Evolutionary conservation across 2,113 vertebrate genomes (phyloP).

Genomic region (Chunga burmeisteri): DNA sequence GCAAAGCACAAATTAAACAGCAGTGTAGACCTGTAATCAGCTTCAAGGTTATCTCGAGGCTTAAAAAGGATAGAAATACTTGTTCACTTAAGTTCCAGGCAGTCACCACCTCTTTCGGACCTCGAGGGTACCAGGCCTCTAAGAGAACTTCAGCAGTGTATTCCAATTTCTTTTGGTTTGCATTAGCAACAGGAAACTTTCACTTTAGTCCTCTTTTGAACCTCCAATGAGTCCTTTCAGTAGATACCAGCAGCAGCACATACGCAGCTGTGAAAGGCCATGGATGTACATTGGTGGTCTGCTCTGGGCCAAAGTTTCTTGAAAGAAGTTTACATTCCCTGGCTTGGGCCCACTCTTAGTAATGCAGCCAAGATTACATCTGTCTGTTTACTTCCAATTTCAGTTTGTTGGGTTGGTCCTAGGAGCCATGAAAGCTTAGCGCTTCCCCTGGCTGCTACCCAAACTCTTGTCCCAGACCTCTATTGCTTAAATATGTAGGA

Average conservation of each 20-base stretch:
- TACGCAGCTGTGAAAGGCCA: not conserved
- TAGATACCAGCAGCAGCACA: not conserved
- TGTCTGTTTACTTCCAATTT: not conserved
- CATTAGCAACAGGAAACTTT: not conserved
- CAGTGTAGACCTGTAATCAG: not conserved
- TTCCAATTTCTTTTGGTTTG: not conserved
- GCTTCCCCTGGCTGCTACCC: not conserved
- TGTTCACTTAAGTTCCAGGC: not conserved
- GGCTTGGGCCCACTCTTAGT: not conserved
- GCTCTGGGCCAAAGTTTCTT: not conserved
- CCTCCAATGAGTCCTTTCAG: not conserved
- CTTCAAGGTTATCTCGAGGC: not conserved
- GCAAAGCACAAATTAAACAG: not conserved
- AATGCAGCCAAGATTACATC: not conserved
- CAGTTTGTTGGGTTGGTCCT: not conserved
- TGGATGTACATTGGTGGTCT: not conserved
- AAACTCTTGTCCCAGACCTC: not conserved
- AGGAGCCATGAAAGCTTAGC: not conserved
- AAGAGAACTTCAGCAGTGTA: not conserved
- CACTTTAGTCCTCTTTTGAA: not conserved
- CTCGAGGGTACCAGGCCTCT: not conserved
- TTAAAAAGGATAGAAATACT: not conserved
- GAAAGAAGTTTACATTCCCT: not conserved
- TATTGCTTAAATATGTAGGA: not conserved
- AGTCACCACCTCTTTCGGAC: not conserved